These are phyloP conservation scores for Acanthoscelides obtectus DNA, from an alignment of 2,888 invertebrate genomes.

Conservation along the genomic window DNA sequence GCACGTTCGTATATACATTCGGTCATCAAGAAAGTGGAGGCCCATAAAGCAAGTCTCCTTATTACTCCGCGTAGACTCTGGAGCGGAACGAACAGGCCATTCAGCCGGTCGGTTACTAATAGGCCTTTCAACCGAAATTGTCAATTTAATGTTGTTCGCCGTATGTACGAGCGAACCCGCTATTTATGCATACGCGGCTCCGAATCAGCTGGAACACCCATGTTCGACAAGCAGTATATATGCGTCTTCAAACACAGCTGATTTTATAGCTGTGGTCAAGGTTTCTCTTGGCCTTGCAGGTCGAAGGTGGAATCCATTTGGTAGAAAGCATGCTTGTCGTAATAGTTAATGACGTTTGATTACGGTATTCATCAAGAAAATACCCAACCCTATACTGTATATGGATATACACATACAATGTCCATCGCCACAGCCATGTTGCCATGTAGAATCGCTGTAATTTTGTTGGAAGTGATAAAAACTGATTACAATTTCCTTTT, in stretches of 20 bases:
- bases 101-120: not conserved
- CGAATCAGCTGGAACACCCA: not conserved
- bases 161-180: not conserved
- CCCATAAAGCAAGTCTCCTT: not conserved
- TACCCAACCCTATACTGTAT: no score
- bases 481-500: no score
- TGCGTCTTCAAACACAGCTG: not conserved
- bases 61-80: not conserved
- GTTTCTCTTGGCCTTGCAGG: no score
- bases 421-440: no score
- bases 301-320: no score
- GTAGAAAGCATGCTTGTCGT: no score
- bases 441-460: no score
- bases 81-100: not conserved
- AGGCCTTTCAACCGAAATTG: not conserved
- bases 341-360: no score
- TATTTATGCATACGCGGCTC: not conserved
- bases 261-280: no score
- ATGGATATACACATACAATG: no score
- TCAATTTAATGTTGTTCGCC: not conserved
- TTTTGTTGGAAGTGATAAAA: no score
- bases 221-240: not conserved
- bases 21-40: not conserved
- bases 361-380: no score
- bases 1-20: not conserved